Conservation (phyloP, 1,140 invertebrate genomes). For the Zaprionus kolodkinae region DNA sequence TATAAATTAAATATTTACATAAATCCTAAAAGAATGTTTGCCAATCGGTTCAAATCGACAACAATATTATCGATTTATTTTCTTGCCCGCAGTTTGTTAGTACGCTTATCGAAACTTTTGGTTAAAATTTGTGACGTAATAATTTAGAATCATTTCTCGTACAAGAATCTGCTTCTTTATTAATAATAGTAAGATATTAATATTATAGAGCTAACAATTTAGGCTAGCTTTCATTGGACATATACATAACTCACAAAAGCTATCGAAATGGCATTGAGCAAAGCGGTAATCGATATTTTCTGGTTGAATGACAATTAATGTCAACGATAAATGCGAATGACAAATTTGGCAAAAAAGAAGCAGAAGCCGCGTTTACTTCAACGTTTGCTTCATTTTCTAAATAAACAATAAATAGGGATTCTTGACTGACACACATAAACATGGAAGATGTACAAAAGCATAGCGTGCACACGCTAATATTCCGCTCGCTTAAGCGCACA, state of each 20-base stretch:
- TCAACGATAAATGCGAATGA: conserved; percentile 4
- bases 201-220: neutral
- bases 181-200: neutral
- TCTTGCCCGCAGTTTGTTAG: neutral
- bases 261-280: neutral
- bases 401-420: conserved; percentile 28
- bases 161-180: neutral
- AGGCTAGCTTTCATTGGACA: neutral
- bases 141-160: neutral
- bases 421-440: conserved; percentile 10
- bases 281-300: conserved; percentile 10
- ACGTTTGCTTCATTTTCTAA: neutral
- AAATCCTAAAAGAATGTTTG: neutral
- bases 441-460: conserved; percentile 96
- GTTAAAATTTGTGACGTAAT: conserved; percentile 21
- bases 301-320: neutral
- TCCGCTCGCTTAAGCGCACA: conserved; percentile 97
- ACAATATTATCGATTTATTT: neutral
- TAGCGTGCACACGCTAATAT: conserved; percentile 98
- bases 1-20: conserved; percentile 11
- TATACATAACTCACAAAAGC: neutral
- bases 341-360: conserved; percentile 15
- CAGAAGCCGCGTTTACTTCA: conserved; percentile 50
- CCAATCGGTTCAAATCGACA: conserved; percentile 4
- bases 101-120: neutral